A percentile compares a stretch with the other conserved stretches of the same genome.
Evolutionary conservation across 2,888 invertebrate species (phyloP).

Genomic region (Cyclophora punctaria): DNA sequence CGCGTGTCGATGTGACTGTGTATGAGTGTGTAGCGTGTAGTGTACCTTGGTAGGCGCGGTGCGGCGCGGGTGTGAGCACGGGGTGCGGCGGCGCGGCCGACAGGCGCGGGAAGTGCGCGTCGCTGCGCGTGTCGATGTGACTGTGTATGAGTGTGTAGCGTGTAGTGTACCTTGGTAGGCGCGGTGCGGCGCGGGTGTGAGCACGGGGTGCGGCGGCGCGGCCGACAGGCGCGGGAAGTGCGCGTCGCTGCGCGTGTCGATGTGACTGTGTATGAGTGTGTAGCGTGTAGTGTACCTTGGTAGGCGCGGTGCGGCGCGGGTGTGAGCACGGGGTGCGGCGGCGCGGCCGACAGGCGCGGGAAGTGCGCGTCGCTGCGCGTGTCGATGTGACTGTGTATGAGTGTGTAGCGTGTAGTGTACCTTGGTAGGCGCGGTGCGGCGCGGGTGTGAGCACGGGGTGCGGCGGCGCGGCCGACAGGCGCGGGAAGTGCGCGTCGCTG

Average conservation of each 20-base stretch:
- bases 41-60: slow-evolving; percentile 41
- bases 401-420: slow-evolving; percentile 19
- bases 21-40: not conserved
- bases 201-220: slow-evolving; percentile 33
- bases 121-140: slow-evolving; percentile 68
- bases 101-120: slow-evolving; percentile 69
- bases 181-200: slow-evolving; percentile 28
- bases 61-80: slow-evolving; percentile 28
- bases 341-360: slow-evolving; percentile 59
- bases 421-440: slow-evolving; percentile 38
- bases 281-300: slow-evolving; percentile 31
- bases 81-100: slow-evolving; percentile 42
- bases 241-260: slow-evolving; percentile 67
- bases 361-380: slow-evolving; percentile 69
- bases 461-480: slow-evolving; percentile 49
- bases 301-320: slow-evolving; percentile 31
- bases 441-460: slow-evolving; percentile 28
- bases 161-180: slow-evolving; percentile 40
- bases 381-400: too few species aligned
- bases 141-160: too few species aligned
- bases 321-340: slow-evolving; percentile 32
- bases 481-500: slow-evolving; percentile 70
- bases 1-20: slow-evolving; percentile 68
- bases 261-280: too few species aligned
- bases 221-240: slow-evolving; percentile 69